phyloP scores from a whole-genome alignment of 2,113 vertebrate genomes.

The Aegypius monachus region DNA sequence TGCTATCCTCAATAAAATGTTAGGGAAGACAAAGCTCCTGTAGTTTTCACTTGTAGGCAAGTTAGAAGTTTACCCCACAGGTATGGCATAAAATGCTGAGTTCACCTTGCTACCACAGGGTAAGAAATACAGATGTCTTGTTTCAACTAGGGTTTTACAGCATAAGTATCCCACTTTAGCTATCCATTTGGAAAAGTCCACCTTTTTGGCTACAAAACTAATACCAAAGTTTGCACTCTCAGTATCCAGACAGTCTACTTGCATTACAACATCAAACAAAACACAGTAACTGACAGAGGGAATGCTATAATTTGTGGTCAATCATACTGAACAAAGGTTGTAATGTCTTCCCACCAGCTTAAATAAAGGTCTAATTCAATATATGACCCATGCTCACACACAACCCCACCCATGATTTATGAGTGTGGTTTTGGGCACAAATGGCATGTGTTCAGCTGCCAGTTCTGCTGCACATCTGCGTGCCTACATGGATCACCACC shows the following conservation, averaged over 20 bases:
- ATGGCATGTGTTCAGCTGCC: rapidly evolving
- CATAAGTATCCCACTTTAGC: neutral
- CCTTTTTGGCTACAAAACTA: neutral
- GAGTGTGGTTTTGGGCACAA: neutral
- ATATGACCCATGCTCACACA: neutral
- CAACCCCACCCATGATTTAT: neutral
- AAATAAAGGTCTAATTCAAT: neutral
- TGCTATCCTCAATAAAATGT: neutral
- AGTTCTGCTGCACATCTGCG: neutral
- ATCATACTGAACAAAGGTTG: neutral
- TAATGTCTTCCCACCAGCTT: neutral
- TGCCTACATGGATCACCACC: neutral
- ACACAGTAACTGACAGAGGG: neutral
- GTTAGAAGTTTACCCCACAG: neutral
- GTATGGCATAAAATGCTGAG: neutral
- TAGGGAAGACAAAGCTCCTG: neutral
- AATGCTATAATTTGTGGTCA: neutral
- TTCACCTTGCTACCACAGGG: neutral
- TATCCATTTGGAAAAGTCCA: neutral
- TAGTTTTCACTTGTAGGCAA: neutral
- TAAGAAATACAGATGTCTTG: neutral
- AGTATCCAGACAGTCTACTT: neutral
- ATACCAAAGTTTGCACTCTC: neutral
- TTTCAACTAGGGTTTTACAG: neutral
- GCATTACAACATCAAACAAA: neutral